Base-by-base conservation (phyloP, 2,113 vertebrate species). In the Sula dactylatra region DNA sequence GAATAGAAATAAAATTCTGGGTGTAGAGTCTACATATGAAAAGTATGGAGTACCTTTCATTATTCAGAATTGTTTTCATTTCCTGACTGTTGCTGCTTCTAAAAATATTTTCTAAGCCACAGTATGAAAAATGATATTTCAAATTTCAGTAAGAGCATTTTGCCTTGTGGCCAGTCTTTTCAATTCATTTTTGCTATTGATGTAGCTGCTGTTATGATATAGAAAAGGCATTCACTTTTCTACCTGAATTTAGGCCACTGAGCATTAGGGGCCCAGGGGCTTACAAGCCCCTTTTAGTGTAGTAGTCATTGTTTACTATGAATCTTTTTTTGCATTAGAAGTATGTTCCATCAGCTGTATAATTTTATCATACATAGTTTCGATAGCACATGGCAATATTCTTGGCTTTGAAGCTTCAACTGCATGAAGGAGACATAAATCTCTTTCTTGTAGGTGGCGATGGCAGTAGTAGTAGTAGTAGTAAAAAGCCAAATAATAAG, bases 201-300 rank as follows among this genome's bases (percentile, higher is more conserved):
- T 83, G 36, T 18, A 11, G 79, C 17, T 19, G 9, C 78, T 58
- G 29, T 64, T 80, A 45, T 65, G 40, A 32, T 77, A 56, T 2
- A 47, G n/a, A 56, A 74, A 42, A 92, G 40, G 16, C 27, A 65
- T 91, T 67, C 27, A n/a, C 59, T 81, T 86, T 76, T 81, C 34
- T 88, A 72, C 44, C 20, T 94, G 67, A 81, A 94, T 96, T 78
- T 83, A 91, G 90, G 76, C 86, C 92, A 82, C 64, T 83, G 84
- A 96, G 56, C 84, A 87, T 91, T 40, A 56, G 16, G 9, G 16
- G 44, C 81, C 52, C 50, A 9, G 13, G 31, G 85, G 45, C 47
- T 66, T 93, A 49, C 27, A 56, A 25, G 6, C 13, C 16, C 6
- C 27, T 90, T 71, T 92, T 83, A 88, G 19, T 49, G 26, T 61